Evolutionary conservation across 2,888 invertebrate species (phyloP).

Genomic region (Caenorhabditis parvicauda): DNA sequence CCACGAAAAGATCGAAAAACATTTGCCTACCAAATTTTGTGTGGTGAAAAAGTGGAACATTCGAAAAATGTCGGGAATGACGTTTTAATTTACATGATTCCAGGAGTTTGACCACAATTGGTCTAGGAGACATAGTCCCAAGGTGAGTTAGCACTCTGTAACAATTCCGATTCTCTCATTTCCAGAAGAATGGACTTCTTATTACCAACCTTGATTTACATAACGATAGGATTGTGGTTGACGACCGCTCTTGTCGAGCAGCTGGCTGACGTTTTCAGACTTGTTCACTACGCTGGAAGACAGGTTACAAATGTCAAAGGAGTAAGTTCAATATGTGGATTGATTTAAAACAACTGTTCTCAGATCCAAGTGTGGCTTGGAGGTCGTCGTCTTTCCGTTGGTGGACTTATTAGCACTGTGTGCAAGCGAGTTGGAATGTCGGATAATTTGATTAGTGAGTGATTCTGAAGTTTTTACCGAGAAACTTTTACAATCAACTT

Average conservation of each 20-base stretch:
- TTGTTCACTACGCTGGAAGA: conserved; percentile 58
- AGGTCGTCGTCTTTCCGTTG: conserved; percentile 52
- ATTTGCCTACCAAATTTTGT: too few species aligned
- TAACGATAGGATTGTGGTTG: conserved; percentile 58
- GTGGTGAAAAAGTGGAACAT: neutral
- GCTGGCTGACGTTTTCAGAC: conserved; percentile 56
- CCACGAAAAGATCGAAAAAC: too few species aligned
- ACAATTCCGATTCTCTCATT: neutral
- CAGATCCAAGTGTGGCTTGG: conserved; percentile 59
- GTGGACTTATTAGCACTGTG: conserved; percentile 56
- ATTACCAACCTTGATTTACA: conserved; percentile 53
- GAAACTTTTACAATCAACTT: too few species aligned
- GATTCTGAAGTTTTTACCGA: too few species aligned
- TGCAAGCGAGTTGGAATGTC: conserved; percentile 58
- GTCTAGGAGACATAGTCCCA: conserved; percentile 58
- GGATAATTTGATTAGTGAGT: conserved; percentile 51
- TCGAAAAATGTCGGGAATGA: neutral
- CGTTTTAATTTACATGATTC: too few species aligned
- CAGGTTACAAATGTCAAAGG: conserved; percentile 59
- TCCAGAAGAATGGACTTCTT: conserved; percentile 56
- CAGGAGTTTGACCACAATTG: conserved; percentile 57
- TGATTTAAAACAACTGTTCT: conserved; percentile 6
- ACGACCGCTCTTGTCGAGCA: conserved; percentile 59
- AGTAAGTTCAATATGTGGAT: conserved; percentile 21
- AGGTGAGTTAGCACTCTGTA: conserved; percentile 12